Conservation (phyloP, 2,797 vertebrate species). For the Chanos chanos region DNA sequence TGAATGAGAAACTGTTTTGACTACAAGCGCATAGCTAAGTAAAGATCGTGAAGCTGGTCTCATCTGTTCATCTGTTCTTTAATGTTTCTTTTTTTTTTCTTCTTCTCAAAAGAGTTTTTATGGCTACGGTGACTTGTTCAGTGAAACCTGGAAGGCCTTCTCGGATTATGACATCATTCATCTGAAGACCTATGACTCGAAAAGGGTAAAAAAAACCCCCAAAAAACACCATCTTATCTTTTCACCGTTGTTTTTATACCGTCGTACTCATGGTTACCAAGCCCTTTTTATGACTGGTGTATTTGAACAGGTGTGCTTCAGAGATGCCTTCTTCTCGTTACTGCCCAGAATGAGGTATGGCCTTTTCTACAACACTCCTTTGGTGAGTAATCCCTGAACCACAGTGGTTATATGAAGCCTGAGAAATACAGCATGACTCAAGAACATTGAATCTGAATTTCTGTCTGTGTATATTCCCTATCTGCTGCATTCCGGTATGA, state of each 20-base stretch:
- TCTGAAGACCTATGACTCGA: conserved; percentile 89
- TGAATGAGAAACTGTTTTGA: no score
- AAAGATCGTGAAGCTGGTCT: no score
- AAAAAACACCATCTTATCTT: not conserved
- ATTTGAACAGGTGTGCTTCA: conserved; percentile 87
- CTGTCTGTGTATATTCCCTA: no score
- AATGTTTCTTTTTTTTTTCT: conserved; percentile 27
- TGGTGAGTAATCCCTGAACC: conserved; percentile 72
- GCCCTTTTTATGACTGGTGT: not conserved
- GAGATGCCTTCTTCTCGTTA: conserved; percentile 87
- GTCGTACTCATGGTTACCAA: not conserved
- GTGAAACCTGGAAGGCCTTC: conserved; percentile 90
- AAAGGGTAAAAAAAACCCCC: conserved; percentile 76
- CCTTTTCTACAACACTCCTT: conserved; percentile 94
- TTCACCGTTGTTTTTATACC: not conserved
- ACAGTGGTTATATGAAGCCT: not conserved
- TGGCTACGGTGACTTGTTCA: conserved; percentile 92
- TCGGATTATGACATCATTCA: conserved; percentile 86
- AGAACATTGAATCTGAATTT: no score
- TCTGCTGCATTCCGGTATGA: no score
- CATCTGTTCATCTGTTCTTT: conserved; percentile 1
- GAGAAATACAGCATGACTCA: no score
- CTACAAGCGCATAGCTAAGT: no score
- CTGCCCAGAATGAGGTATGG: conserved; percentile 95
- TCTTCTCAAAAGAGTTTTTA: conserved; percentile 79